Evolutionary conservation across 2,888 invertebrate species (phyloP).

Genomic region (Eupeodes luniger): DNA sequence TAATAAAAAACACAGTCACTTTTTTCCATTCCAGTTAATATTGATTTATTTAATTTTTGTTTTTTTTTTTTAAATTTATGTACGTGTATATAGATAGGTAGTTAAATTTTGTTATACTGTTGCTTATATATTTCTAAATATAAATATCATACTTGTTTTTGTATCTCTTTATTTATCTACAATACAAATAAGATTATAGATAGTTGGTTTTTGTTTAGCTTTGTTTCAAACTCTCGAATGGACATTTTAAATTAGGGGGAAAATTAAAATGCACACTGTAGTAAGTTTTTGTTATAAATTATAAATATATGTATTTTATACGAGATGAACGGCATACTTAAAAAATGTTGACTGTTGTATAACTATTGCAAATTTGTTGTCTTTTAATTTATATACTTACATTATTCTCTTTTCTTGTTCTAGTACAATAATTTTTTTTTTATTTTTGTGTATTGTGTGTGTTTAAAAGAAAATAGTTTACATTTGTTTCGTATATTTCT

Average conservation of each 20-base stretch:
- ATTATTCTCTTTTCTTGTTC: background rate
- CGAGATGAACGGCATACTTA: background rate
- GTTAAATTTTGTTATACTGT: background rate
- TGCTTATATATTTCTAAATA: conserved; percentile 20
- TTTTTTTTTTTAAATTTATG: background rate
- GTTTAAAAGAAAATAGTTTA: conserved; percentile 8
- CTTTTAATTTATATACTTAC: conserved; percentile 8
- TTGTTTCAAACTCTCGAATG: conserved; percentile 4
- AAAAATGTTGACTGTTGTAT: background rate
- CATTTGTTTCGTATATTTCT: conserved; percentile 1
- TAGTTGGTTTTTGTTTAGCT: background rate
- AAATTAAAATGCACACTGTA: conserved; percentile 5
- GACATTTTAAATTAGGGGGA: conserved; percentile 1
- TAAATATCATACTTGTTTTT: background rate
- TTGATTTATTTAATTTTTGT: background rate
- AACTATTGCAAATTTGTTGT: background rate
- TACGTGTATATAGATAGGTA: background rate
- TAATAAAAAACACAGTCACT: background rate
- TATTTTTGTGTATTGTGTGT: background rate
- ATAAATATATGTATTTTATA: background rate
- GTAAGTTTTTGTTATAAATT: background rate
- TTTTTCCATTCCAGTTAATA: background rate
- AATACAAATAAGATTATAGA: conserved; percentile 10
- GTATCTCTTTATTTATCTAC: background rate
- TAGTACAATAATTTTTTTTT: background rate